Base-by-base conservation (phyloP, 2,888 invertebrate genomes). In the Capitulum mitella region DNA sequence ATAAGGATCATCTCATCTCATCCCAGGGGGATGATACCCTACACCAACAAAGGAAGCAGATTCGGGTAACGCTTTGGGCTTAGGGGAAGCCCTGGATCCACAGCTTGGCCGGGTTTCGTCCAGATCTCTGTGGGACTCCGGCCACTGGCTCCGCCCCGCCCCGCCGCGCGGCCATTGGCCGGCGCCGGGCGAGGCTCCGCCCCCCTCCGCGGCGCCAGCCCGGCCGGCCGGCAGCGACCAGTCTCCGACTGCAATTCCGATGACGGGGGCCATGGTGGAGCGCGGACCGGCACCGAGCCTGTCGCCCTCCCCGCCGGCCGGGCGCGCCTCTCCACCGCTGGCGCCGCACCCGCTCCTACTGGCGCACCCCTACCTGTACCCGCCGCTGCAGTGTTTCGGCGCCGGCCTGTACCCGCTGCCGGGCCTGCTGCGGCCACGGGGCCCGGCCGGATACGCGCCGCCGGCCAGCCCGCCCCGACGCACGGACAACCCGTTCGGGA, bases 41-140 rank as follows among this genome's bases (percentile, higher is more conserved):
- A 34, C 37, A 37, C 37, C 70, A 37, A 70, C 70, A 70, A 70
- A 70, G 34, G 34, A 34, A 64, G 64, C 64, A 34, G 64, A 64
- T 64, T 34, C 64, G 34, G 64, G 2, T 19, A 34, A 19, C 19
- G 29, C 16, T 16, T 5, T 5, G 34, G 34, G 64, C 64, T 64
- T 14, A 10, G 34, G 29, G 12, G 19, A 40, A 37, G 16, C 70
- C 6, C 40, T 40, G 70, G 10, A 22, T 37, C 70, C 29, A 70
- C 70, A 70, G 37, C 70, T 70, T 26, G 6, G 26, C 32, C 16
- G 29, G 8, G 40, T 40, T 5, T 10, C 37, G 3, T 12, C 40
- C 10, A 70, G 40, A 70, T 70, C 70, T 40, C 19, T 40, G 70
- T 37, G 70, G 22, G 70, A 40, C 2, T 26, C 2, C 19, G 3